Evolutionary conservation across 2,113 vertebrate genomes (phyloP), one percentile per base, ranked within the genome.

Genomic region (Muntiacus reevesi): DNA sequence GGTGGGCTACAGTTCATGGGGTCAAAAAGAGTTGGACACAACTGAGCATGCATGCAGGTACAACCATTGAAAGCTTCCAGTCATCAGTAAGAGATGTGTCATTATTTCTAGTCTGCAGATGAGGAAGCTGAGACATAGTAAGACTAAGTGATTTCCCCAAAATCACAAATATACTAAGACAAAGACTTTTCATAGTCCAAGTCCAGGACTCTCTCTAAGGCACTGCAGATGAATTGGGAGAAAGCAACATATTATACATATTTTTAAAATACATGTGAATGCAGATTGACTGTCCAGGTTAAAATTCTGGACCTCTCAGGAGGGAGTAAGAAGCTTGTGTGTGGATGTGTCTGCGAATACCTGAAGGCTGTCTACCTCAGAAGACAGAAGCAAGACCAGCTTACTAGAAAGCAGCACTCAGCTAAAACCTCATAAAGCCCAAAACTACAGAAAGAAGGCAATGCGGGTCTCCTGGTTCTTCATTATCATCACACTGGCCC

Each of bases 401-500:
- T 99, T 99, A 81, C 99, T 99, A 89, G 99, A 99, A 99, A 99
- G 99, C 99, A 99, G 99, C 98, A 99, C 99, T 97, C 99, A 99
- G 16, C 99, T 99, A 98, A 99, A 99, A 98, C 99, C 99, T 87
- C 99, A 99, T 0, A 99, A 99, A 99, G 99, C 99, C 97, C 99
- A 99, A 98, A 99, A 98, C 99, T 99, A 99, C 99, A 99, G 99
- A 98, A 99, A 99, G 99, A 99, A 99, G 98, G 99, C 99, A 1
- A 98, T 99, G 95, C 99, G 99, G 99, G 99, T 99, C 96, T 99
- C 99, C 96, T 99, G 99, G 99, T 97, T 99, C 98, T 99, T 99
- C 98, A 99, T 99, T 81, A 98, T 99, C 92, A 99, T 99, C 98
- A 99, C 99, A 0, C 98, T 99, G 98, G 99, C 99, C 94, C 99